Evolutionary conservation across 2,113 vertebrate genomes (phyloP).

Genomic region (Apistogramma diplotaenia): DNA sequence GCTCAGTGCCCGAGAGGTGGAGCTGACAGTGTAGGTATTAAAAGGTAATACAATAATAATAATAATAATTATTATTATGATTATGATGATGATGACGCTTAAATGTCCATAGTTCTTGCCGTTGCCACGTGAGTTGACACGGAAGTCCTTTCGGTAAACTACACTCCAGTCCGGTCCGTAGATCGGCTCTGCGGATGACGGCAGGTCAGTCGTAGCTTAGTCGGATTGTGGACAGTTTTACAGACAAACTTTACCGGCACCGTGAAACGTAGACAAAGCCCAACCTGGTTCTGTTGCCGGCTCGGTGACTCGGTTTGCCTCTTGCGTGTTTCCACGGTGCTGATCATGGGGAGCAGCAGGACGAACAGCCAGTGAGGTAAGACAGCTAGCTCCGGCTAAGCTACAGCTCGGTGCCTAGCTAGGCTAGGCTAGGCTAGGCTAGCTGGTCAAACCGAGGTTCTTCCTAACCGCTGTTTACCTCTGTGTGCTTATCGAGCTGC

Average conservation of each 20-base stretch:
- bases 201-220: not conserved
- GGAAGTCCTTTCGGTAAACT: constrained; percentile 27
- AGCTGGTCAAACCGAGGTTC: not conserved
- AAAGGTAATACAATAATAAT: too few species aligned
- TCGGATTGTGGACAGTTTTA: not conserved
- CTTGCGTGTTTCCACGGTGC: too few species aligned
- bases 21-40: too few species aligned
- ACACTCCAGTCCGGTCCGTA: too few species aligned
- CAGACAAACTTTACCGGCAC: not conserved
- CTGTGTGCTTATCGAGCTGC: not conserved
- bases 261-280: not conserved
- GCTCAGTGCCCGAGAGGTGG: too few species aligned
- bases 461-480: not conserved
- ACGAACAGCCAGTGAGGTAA: not conserved
- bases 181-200: not conserved
- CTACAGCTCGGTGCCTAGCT: not conserved
- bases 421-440: not conserved
- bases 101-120: too few species aligned
- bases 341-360: not conserved
- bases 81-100: too few species aligned
- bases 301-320: not conserved
- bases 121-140: constrained; percentile 44
- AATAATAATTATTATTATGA: too few species aligned
- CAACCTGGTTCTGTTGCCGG: too few species aligned
- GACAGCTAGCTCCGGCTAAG: not conserved